A percentile compares a stretch with the other conserved stretches of the same genome.
Evolutionary conservation across 2,113 vertebrate species (phyloP).

Genomic region (Carollia perspicillata): DNA sequence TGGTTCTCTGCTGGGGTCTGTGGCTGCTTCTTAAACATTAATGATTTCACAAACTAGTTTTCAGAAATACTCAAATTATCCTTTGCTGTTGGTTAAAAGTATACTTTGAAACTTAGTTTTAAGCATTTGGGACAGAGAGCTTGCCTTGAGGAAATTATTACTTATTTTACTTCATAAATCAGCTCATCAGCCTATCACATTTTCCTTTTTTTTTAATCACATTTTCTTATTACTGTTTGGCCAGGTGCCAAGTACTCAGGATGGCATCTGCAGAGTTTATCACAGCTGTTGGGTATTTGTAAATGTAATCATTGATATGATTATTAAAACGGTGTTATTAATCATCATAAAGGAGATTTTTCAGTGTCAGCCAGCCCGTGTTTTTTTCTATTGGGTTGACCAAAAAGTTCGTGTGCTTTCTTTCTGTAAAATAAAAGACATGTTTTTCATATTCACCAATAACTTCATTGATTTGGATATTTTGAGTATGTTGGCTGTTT

Average conservation of each 20-base stretch:
- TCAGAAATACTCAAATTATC: background rate
- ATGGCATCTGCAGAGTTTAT: background rate
- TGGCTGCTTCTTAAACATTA: background rate
- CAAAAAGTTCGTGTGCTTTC: too few relatives aligned
- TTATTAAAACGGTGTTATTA: background rate
- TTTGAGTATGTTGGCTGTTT: too few relatives aligned
- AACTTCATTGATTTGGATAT: too few relatives aligned
- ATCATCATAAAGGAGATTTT: background rate
- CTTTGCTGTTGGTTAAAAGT: background rate
- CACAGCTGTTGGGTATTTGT: background rate
- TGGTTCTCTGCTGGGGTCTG: background rate
- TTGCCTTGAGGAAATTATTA: background rate
- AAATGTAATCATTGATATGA: background rate
- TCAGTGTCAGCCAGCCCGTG: background rate
- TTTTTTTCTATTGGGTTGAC: background rate
- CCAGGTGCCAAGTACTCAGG: background rate
- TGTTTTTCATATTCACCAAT: too few relatives aligned
- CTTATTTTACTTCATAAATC: background rate
- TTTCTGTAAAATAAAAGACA: too few relatives aligned
- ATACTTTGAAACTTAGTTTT: background rate
- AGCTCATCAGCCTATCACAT: background rate
- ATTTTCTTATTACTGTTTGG: background rate
- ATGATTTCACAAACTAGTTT: background rate
- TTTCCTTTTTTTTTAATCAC: background rate
- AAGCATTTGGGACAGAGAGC: background rate